Evolutionary conservation across 2,888 invertebrate genomes (phyloP).

Genomic region (Coremacera marginata): DNA sequence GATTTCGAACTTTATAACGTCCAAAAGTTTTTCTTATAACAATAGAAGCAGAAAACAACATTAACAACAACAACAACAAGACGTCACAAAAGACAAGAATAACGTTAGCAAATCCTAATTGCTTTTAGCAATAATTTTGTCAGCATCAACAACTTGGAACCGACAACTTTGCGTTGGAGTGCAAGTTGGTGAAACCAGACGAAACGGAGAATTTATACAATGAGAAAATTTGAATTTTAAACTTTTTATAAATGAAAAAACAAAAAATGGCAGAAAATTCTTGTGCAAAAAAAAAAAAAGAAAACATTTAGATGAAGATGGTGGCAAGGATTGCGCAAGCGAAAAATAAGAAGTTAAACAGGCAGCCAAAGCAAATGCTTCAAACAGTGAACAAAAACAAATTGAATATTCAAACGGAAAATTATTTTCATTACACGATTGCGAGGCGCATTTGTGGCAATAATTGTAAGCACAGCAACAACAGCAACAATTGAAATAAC

Average conservation of each 20-base stretch:
- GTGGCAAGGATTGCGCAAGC: not conserved
- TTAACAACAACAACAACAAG: not conserved
- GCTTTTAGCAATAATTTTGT: conserved; percentile 4
- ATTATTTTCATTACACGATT: conserved; percentile 14
- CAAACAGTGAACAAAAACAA: not conserved
- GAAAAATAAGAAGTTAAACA: not conserved
- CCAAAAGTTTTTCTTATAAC: not conserved
- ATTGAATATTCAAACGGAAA: conserved; percentile 16
- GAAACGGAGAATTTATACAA: not conserved
- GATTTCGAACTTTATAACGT: not conserved
- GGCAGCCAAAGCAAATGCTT: conserved; percentile 2
- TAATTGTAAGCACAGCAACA: not conserved
- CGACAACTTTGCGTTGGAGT: not conserved
- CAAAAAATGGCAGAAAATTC: not conserved
- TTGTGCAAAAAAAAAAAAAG: not conserved
- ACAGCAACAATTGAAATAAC: not conserved
- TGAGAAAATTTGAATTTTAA: not conserved
- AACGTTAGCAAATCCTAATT: conserved; percentile 3
- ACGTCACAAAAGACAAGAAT: not conserved
- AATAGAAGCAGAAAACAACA: not conserved
- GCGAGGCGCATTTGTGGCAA: conserved; percentile 12
- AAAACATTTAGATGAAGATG: not conserved
- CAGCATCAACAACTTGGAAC: not conserved
- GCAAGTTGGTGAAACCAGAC: not conserved
- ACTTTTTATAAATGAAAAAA: not conserved